Conservation (phyloP, 1,140 invertebrate genomes). For the Macrosteles quadrilineatus region DNA sequence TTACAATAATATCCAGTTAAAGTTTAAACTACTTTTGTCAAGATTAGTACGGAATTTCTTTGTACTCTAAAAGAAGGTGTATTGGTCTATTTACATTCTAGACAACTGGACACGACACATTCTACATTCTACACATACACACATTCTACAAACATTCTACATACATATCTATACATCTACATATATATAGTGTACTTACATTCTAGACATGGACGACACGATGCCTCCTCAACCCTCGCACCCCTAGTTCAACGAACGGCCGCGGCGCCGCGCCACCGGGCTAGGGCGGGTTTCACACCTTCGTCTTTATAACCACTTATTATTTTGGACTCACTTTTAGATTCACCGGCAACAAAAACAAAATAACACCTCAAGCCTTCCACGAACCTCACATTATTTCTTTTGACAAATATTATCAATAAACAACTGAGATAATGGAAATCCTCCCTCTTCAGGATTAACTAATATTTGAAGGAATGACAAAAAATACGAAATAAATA, state of each 20-base stretch:
- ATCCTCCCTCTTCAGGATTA: neutral
- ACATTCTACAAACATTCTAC: no score
- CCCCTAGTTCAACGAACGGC: slow-evolving; percentile 13
- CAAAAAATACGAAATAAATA: neutral
- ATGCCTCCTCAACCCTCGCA: neutral
- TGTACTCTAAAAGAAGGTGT: no score
- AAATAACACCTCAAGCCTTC: slow-evolving; percentile 24
- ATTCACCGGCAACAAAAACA: slow-evolving; percentile 14
- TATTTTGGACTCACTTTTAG: slow-evolving; percentile 13
- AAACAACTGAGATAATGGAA: neutral
- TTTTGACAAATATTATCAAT: slow-evolving; percentile 18
- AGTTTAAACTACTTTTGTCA: no score
- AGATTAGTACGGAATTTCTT: no score
- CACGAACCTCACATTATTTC: slow-evolving; percentile 11
- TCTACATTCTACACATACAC: no score
- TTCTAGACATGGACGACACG: neutral
- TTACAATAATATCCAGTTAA: no score
- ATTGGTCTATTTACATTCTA: no score
- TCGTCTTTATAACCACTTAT: slow-evolving; percentile 18
- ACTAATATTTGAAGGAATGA: slow-evolving; percentile 3
- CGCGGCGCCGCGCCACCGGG: slow-evolving; percentile 11
- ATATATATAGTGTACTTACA: no score
- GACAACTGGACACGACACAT: no score
- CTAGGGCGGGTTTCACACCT: slow-evolving; percentile 18
- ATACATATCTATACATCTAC: no score